phyloP scores from a whole-genome alignment of 2,888 invertebrate species.

The Belgica antarctica region DNA sequence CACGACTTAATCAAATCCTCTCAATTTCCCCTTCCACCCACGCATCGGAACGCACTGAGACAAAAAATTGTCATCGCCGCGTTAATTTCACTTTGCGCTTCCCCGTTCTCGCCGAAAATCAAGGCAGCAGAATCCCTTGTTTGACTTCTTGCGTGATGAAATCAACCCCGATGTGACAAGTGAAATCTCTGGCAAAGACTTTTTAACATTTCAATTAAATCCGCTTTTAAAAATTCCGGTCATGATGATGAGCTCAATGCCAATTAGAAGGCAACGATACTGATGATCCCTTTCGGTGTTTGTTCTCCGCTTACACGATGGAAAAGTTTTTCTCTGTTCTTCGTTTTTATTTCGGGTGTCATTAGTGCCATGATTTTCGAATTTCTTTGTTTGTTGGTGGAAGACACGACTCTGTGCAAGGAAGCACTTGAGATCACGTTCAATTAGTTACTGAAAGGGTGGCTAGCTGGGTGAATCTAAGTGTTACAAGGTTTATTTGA shows the following conservation, averaged over 20 bases:
- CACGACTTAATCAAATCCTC: constrained; percentile 20
- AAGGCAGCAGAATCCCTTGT: too few species aligned
- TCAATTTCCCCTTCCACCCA: not conserved
- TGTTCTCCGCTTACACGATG: not conserved
- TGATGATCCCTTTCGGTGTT: constrained; percentile 27
- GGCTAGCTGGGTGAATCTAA: too few species aligned
- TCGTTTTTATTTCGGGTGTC: not conserved
- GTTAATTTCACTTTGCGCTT: constrained; percentile 27
- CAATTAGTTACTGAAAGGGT: too few species aligned
- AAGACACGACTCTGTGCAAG: too few species aligned
- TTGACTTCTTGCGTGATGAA: not conserved
- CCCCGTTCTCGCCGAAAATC: not conserved
- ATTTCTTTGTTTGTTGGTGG: too few species aligned
- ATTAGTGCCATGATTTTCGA: constrained; percentile 29
- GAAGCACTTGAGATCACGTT: too few species aligned
- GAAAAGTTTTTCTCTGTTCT: constrained; percentile 1
- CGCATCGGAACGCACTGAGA: constrained; percentile 16
- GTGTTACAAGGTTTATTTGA: too few species aligned
- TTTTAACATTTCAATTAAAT: constrained; percentile 16
- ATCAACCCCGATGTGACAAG: constrained; percentile 10
- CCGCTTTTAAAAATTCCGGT: constrained; percentile 9
- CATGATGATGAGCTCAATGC: constrained; percentile 3
- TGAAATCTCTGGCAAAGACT: not conserved
- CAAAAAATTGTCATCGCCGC: constrained; percentile 20
- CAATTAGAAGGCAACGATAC: not conserved